phyloP scores from a whole-genome alignment of 2,888 invertebrate genomes.

The Tricholauxania praeusta region DNA sequence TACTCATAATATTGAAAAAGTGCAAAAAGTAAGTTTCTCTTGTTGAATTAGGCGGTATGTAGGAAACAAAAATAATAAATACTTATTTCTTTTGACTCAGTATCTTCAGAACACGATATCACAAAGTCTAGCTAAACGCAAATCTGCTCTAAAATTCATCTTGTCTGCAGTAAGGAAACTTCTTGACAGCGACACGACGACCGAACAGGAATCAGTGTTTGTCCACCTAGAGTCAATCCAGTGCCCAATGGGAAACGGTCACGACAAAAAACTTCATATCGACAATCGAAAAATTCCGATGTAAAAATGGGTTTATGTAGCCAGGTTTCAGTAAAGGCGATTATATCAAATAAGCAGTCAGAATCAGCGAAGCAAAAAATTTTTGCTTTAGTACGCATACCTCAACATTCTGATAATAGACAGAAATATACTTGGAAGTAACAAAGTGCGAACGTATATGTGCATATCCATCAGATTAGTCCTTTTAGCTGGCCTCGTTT shows the following conservation, averaged over 20 bases:
- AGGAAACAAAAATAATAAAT: slow-evolving; percentile 11
- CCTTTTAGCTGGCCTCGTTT: too few species aligned
- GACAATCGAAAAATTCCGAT: neutral
- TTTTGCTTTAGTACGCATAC: neutral
- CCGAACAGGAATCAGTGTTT: neutral
- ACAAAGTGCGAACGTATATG: too few species aligned
- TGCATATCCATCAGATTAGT: too few species aligned
- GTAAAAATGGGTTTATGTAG: neutral
- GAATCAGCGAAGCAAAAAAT: neutral
- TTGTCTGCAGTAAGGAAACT: neutral
- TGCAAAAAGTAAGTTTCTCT: neutral
- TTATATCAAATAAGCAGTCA: neutral
- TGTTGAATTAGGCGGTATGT: neutral
- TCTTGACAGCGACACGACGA: neutral
- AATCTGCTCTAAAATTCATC: neutral
- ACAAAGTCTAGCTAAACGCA: neutral
- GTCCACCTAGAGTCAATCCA: neutral
- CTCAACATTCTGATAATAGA: neutral
- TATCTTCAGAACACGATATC: neutral
- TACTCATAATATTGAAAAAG: neutral
- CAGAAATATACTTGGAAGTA: too few species aligned
- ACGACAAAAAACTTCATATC: neutral
- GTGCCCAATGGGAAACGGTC: neutral
- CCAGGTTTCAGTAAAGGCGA: neutral
- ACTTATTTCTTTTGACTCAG: neutral